Evolutionary conservation across 2,797 vertebrate species (phyloP).

Genomic region (Cyclura pinguis): DNA sequence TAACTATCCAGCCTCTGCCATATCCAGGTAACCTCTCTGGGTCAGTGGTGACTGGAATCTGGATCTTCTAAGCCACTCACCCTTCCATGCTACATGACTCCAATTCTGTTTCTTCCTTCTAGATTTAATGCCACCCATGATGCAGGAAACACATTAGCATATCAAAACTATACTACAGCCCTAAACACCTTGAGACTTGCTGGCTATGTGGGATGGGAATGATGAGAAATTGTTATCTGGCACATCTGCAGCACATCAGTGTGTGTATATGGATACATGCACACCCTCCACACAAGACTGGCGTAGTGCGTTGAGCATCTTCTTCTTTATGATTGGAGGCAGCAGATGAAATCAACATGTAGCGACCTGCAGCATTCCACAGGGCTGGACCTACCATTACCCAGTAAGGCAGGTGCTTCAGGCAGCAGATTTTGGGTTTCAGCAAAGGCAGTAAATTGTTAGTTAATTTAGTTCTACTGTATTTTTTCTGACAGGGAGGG

Average conservation of each 20-base stretch:
- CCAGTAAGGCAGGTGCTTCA: not conserved
- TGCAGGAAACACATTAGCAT: not conserved
- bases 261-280: too few species aligned
- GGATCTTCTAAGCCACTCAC: too few species aligned
- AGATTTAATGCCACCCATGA: not conserved
- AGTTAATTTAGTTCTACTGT: not conserved
- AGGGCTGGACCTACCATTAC: not conserved
- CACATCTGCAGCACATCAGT: not conserved
- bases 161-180: not conserved
- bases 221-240: not conserved
- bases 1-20: too few species aligned
- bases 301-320: not conserved
- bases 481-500: not conserved
- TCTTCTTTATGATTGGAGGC: not conserved
- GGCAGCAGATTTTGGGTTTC: not conserved
- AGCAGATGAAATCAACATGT: constrained; percentile 15
- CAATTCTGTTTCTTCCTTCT: not conserved
- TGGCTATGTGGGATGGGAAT: not conserved
- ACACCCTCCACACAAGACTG: too few species aligned
- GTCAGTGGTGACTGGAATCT: too few species aligned
- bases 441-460: not conserved
- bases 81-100: too few species aligned
- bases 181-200: not conserved
- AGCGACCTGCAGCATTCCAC: not conserved
- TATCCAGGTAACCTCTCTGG: too few species aligned